phyloP scores from a whole-genome alignment of 1,140 invertebrate genomes.

The Lepidostoma basale region DNA sequence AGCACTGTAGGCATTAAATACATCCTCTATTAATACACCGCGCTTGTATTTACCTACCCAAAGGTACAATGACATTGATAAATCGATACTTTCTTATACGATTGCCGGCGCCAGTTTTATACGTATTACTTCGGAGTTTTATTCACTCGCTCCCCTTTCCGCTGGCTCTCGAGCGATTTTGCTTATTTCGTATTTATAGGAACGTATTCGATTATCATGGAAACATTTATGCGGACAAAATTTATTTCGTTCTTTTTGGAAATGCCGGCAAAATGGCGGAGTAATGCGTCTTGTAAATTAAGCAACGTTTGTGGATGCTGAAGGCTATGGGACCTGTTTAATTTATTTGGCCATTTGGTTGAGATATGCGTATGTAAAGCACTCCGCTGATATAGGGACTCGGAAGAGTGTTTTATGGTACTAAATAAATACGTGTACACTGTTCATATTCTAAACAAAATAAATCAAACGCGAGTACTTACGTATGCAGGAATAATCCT shows the following conservation, averaged over 20 bases:
- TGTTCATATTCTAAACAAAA: neutral
- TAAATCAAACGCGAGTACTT: no score
- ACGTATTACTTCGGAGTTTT: neutral
- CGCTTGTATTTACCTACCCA: no score
- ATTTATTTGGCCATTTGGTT: slow-evolving; percentile 15
- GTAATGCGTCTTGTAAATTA: slow-evolving; percentile 26
- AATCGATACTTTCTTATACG: no score
- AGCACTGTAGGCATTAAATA: no score
- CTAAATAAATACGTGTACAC: slow-evolving; percentile 8
- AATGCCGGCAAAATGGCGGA: slow-evolving; percentile 18
- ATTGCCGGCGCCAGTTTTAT: slow-evolving; percentile 14
- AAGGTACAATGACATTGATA: no score
- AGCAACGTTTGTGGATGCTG: neutral
- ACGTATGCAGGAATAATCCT: no score
- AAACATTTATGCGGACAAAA: slow-evolving; percentile 25
- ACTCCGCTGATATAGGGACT: neutral
- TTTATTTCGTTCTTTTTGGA: slow-evolving; percentile 17
- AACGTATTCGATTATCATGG: slow-evolving; percentile 27
- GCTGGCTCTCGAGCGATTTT: neutral
- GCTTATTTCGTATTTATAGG: slow-evolving; percentile 27
- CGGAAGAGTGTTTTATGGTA: neutral
- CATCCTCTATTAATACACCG: no score
- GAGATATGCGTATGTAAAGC: neutral
- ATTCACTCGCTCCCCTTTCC: neutral
- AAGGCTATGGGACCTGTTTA: slow-evolving; percentile 3